Percentiles rank a stretch among this genome's conserved stretches.
Evolutionary conservation across 2,797 vertebrate genomes (phyloP).

Genomic region (Lemur catta): DNA sequence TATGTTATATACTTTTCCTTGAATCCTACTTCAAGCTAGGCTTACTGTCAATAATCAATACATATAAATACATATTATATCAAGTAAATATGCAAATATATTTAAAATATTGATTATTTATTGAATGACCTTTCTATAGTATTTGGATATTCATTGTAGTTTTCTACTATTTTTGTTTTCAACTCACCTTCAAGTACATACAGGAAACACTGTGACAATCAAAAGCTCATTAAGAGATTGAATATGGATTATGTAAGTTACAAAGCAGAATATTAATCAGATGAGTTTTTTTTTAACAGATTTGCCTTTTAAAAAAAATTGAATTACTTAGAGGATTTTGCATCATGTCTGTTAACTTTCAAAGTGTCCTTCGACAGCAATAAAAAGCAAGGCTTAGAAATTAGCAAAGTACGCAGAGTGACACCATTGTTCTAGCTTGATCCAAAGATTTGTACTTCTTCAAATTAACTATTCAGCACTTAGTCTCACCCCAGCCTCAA

Average conservation of each 20-base stretch:
- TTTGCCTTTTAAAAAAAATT: constrained; percentile 37
- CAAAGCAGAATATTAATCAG: constrained; percentile 69
- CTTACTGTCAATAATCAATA: neutral
- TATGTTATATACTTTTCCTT: neutral
- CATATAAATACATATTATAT: neutral
- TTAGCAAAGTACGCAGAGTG: neutral
- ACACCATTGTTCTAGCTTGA: neutral
- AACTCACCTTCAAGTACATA: constrained; percentile 59
- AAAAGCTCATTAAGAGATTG: constrained; percentile 72
- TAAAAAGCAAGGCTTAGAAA: constrained; percentile 17
- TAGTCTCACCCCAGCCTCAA: neutral
- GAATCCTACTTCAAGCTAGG: neutral
- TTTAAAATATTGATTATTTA: neutral
- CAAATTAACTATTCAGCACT: neutral
- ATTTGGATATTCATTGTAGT: neutral
- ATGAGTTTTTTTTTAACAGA: constrained; percentile 38
- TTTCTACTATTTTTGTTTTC: constrained; percentile 45
- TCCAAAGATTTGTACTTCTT: neutral
- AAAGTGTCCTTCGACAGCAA: constrained; percentile 35
- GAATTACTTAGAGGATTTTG: constrained; percentile 46
- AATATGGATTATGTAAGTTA: constrained; percentile 70
- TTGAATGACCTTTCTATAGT: neutral
- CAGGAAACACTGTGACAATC: constrained; percentile 57
- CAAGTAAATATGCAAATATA: neutral
- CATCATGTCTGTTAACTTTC: constrained; percentile 45